Percentiles rank a stretch among this genome's conserved stretches.
These are phyloP conservation scores for Halcyon chelicuti DNA, from an alignment of 2,797 vertebrate genomes.

Conservation along the genomic window DNA sequence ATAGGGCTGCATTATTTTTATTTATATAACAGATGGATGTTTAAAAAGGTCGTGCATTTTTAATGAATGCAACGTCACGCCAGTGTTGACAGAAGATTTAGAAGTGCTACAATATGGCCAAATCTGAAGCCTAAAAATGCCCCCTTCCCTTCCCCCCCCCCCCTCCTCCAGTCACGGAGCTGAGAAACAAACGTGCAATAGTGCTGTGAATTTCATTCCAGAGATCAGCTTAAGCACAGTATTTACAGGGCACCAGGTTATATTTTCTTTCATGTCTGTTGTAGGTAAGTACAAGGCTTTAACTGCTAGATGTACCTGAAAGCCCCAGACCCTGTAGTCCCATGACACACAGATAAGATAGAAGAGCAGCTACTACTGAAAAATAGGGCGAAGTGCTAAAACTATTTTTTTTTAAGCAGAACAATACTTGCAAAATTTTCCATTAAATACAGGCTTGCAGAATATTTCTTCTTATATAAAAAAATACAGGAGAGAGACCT, in stretches of 20 bases:
- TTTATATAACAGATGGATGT: constrained; percentile 76
- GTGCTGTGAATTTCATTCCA: not conserved
- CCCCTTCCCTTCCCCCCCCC: not conserved
- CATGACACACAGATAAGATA: rapidly evolving
- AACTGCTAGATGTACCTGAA: not conserved
- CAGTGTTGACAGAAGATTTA: constrained; percentile 74
- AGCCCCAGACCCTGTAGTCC: not conserved
- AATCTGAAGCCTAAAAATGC: constrained; percentile 17
- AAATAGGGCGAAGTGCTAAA: not conserved
- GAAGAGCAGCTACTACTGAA: not conserved
- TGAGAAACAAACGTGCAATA: not conserved
- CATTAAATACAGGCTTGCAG: not conserved
- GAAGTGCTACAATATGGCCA: constrained; percentile 33
- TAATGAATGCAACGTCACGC: constrained; percentile 52
- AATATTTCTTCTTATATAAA: not conserved
- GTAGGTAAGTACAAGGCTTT: not conserved
- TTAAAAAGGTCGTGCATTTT: constrained; percentile 21
- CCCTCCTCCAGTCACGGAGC: not conserved
- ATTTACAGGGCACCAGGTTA: not conserved
- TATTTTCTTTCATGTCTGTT: not conserved
- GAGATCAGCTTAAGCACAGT: not conserved
- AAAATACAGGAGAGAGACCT: not conserved
- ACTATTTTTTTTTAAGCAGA: not conserved
- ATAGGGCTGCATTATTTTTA: constrained; percentile 73
- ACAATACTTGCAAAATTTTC: not conserved